These are phyloP conservation scores for Rhinatrema bivittatum DNA, from an alignment of 2,797 vertebrate genomes.

Conservation along the genomic window DNA sequence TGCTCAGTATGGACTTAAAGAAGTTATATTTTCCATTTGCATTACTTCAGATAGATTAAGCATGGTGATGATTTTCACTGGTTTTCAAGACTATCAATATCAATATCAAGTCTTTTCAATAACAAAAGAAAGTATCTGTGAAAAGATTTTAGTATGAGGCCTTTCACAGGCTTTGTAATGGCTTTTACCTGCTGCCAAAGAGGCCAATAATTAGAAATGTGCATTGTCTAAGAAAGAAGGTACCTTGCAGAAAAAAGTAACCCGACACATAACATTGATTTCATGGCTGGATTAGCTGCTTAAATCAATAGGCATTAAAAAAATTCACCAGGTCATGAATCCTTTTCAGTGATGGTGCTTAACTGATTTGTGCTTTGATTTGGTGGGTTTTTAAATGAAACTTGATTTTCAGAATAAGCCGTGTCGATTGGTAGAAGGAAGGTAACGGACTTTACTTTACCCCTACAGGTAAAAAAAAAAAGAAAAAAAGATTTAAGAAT, in stretches of 20 bases:
- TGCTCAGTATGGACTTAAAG: too few relatives aligned
- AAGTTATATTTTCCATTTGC: too few relatives aligned
- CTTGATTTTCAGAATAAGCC: conserved; percentile 32
- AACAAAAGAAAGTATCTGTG: too few relatives aligned
- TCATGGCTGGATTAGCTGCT: conserved; percentile 8
- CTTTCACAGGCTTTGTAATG: background rate
- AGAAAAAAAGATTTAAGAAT: background rate
- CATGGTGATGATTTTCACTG: too few relatives aligned
- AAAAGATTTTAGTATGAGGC: too few relatives aligned
- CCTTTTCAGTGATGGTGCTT: conserved; percentile 64
- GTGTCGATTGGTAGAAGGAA: conserved; percentile 80
- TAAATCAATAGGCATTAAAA: conserved; percentile 35
- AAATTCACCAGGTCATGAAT: conserved; percentile 50
- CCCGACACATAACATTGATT: conserved; percentile 15
- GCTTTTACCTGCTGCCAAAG: conserved; percentile 16
- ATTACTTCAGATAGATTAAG: too few relatives aligned
- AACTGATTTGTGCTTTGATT: conserved; percentile 52
- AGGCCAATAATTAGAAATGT: conserved; percentile 13
- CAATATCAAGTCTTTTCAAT: too few relatives aligned
- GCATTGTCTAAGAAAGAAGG: conserved; percentile 17
- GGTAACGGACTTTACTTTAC: conserved; percentile 83
- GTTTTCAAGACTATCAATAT: too few relatives aligned
- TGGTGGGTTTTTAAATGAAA: conserved; percentile 44
- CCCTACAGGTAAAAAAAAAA: conserved; percentile 53
- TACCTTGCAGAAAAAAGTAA: conserved; percentile 29